Evolutionary conservation across 2,888 invertebrate genomes (phyloP).

Genomic region (Netelia melanura): DNA sequence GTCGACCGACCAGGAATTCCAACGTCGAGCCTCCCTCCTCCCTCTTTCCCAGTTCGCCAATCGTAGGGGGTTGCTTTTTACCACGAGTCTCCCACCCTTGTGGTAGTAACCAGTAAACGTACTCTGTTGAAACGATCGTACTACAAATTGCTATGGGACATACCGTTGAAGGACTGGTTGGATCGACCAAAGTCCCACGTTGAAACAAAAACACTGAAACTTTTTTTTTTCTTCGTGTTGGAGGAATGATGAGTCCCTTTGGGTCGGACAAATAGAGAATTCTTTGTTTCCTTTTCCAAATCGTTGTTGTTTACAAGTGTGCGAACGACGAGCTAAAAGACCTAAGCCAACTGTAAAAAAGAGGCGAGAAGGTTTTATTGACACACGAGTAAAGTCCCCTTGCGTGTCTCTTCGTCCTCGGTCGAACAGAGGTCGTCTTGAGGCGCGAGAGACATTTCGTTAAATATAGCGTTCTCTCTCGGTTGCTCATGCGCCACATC

Average conservation of each 20-base stretch:
- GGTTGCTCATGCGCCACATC: constrained; percentile 43
- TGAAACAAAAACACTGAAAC: neutral
- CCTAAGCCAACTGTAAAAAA: too few species aligned
- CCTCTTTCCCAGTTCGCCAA: constrained; percentile 6
- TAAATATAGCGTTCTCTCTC: constrained; percentile 29
- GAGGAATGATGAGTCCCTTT: neutral
- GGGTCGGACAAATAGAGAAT: neutral
- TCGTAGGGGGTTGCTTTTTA: constrained; percentile 7
- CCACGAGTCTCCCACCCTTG: constrained; percentile 2
- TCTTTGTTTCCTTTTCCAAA: constrained; percentile 12
- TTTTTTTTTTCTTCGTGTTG: neutral
- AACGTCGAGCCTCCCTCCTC: constrained; percentile 5
- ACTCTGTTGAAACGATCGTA: constrained; percentile 47
- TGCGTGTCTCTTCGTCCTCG: constrained; percentile 15
- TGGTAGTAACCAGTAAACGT: constrained; percentile 52
- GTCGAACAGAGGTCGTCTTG: constrained; percentile 11
- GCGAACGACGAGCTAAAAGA: too few species aligned
- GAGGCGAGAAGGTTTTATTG: too few species aligned
- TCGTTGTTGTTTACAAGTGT: too few species aligned
- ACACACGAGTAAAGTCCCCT: constrained; percentile 2
- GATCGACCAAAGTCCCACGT: too few species aligned
- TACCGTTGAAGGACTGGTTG: neutral
- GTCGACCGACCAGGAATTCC: constrained; percentile 39
- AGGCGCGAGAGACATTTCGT: constrained; percentile 27
- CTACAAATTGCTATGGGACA: constrained; percentile 31